phyloP scores from a whole-genome alignment of 2,113 vertebrate genomes.

The Anhinga rufa region DNA sequence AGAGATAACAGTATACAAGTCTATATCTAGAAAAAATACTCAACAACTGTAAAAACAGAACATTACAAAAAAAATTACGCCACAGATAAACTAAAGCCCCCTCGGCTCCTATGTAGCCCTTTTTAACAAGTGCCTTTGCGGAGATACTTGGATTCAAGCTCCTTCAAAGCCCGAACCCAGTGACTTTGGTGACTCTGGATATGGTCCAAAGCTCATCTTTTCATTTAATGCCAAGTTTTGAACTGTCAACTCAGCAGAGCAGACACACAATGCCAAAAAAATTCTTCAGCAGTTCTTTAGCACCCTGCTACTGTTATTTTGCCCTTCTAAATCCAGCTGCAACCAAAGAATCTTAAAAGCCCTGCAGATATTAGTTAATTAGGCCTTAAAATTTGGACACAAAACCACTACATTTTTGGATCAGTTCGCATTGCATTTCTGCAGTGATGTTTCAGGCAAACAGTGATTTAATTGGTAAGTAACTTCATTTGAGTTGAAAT shows the following conservation, averaged over 20 bases:
- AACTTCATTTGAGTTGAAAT: not conserved
- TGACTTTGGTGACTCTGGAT: not conserved
- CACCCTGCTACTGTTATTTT: slow-evolving; percentile 13
- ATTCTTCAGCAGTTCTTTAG: not conserved
- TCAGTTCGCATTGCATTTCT: not conserved
- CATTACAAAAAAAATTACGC: not conserved
- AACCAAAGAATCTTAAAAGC: not conserved
- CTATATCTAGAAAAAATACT: not conserved
- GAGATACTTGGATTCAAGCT: not conserved
- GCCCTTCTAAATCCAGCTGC: not conserved
- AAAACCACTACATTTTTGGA: not conserved
- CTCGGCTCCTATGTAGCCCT: not conserved
- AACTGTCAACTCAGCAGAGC: not conserved
- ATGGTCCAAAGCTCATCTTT: not conserved
- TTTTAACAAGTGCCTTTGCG: not conserved
- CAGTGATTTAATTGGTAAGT: not conserved
- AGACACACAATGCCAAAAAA: not conserved
- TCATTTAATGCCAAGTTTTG: slow-evolving; percentile 2
- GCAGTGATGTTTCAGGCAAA: not conserved
- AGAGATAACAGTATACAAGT: not conserved
- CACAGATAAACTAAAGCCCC: not conserved
- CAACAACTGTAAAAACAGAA: not conserved
- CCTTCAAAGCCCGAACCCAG: not conserved
- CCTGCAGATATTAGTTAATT: not conserved
- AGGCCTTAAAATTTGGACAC: not conserved